Evolutionary conservation across 2,113 vertebrate genomes (phyloP).

Genomic region (Colistium nudipinnis): DNA sequence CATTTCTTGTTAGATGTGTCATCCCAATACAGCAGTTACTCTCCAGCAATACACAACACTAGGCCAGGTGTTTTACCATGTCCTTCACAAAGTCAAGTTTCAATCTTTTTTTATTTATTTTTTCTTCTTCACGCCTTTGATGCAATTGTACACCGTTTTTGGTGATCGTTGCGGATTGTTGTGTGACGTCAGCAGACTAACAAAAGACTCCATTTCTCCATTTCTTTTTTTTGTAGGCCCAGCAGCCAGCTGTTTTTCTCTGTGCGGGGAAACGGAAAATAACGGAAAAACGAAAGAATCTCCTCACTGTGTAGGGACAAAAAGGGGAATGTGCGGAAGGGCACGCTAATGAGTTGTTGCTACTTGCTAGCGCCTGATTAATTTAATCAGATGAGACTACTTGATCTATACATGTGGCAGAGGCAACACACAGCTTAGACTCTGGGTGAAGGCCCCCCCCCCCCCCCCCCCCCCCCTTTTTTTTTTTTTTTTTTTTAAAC

Average conservation of each 20-base stretch:
- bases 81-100: constrained; percentile 50
- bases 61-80: constrained; percentile 31
- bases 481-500: too few relatives aligned
- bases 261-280: background rate
- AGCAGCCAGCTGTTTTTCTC: background rate
- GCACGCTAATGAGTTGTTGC: constrained; percentile 62
- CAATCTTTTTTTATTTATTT: background rate
- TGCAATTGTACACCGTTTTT: too few relatives aligned
- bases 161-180: constrained; percentile 16
- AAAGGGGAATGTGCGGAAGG: constrained; percentile 51
- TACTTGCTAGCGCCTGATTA: constrained; percentile 62
- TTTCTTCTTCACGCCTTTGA: too few relatives aligned
- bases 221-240: constrained; percentile 26
- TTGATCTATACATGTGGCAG: constrained; percentile 23
- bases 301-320: constrained; percentile 41
- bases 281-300: constrained; percentile 22
- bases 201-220: constrained; percentile 47
- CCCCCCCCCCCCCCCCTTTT: too few relatives aligned
- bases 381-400: constrained; percentile 61
- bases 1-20: constrained; percentile 48
- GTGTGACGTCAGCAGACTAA: constrained; percentile 36
- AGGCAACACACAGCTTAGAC: background rate
- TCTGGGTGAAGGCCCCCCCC: background rate
- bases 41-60: constrained; percentile 42
- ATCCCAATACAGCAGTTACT: constrained; percentile 57